Conservation (phyloP, 2,888 invertebrate species). For the Rhagonycha fulva region DNA sequence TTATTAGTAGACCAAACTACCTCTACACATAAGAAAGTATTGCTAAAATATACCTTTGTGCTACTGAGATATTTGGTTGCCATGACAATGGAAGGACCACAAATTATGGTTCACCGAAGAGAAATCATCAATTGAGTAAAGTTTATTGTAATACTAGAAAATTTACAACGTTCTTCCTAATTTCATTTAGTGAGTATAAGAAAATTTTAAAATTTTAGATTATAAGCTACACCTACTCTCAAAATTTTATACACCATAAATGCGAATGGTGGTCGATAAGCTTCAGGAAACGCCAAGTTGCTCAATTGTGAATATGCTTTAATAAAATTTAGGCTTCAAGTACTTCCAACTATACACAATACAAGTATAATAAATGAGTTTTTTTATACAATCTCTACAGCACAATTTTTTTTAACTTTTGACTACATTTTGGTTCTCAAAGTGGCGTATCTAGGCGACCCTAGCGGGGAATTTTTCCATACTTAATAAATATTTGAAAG, state of each 20-base stretch:
- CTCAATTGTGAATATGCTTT: background rate
- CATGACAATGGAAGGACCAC: background rate
- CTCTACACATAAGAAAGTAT: too few relatives aligned
- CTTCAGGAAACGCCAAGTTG: background rate
- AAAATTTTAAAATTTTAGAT: background rate
- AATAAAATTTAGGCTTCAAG: background rate
- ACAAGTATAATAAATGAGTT: too few relatives aligned
- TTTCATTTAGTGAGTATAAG: background rate
- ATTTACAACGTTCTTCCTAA: background rate
- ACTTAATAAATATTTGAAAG: too few relatives aligned
- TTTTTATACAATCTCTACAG: too few relatives aligned
- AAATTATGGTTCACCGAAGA: background rate
- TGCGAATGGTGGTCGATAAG: background rate
- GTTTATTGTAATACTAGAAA: background rate
- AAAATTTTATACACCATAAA: background rate
- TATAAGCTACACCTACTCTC: background rate
- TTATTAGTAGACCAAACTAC: too few relatives aligned
- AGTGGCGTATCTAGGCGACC: too few relatives aligned
- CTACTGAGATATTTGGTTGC: too few relatives aligned
- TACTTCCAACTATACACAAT: too few relatives aligned
- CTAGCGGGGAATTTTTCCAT: too few relatives aligned
- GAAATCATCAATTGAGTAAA: background rate
- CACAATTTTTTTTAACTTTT: too few relatives aligned
- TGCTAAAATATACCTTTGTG: too few relatives aligned
- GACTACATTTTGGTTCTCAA: too few relatives aligned